Conservation (phyloP, 2,113 vertebrate species). For the Clarias batrachus region DNA sequence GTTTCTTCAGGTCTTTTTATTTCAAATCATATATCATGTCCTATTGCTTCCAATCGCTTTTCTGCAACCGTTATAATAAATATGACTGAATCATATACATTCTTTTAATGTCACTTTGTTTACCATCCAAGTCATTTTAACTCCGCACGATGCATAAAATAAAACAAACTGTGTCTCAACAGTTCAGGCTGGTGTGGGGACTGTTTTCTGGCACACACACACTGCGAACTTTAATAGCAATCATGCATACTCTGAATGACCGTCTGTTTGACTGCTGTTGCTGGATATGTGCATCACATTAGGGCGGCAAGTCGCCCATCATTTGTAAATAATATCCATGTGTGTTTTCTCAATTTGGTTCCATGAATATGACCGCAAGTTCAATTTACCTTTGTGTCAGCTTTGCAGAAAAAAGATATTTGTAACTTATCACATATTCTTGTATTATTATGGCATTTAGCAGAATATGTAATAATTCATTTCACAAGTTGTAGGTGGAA, state of each 20-base stretch:
- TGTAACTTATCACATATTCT: background rate
- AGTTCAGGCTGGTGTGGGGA: background rate
- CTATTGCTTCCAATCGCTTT: background rate
- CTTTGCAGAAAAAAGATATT: background rate
- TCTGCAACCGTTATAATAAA: slow-evolving; percentile 14
- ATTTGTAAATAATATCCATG: background rate
- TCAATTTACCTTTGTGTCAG: background rate
- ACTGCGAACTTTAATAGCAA: background rate
- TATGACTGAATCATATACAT: background rate
- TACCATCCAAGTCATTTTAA: background rate
- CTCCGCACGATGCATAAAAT: background rate
- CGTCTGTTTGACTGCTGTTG: background rate
- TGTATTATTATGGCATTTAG: background rate
- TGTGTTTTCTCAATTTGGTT: background rate
- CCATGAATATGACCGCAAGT: background rate
- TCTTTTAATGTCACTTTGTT: slow-evolving; percentile 11
- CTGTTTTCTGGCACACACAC: background rate
- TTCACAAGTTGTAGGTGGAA: background rate
- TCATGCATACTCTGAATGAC: background rate
- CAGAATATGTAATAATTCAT: background rate
- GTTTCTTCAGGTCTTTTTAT: slow-evolving; percentile 5
- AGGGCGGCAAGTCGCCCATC: background rate
- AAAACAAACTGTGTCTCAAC: background rate
- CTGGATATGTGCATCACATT: background rate
- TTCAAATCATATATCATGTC: slow-evolving; percentile 7